These are phyloP conservation scores for Apis dorsata DNA, from an alignment of 1,140 invertebrate species.

Conservation along the genomic window DNA sequence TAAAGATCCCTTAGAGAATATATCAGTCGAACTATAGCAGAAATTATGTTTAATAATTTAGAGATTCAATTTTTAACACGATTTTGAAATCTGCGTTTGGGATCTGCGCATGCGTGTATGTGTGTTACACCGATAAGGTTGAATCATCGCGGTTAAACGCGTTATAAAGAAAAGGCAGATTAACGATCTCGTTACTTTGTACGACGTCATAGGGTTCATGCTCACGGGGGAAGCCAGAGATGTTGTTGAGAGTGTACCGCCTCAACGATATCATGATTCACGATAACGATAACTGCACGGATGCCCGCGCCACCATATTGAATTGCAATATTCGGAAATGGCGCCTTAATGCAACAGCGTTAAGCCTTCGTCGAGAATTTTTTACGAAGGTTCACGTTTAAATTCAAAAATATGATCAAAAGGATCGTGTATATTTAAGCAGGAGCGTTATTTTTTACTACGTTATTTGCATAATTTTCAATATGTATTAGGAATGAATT, in stretches of 20 bases:
- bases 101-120: too few species aligned
- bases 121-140: slow-evolving; percentile 44
- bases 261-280: slow-evolving; percentile 58
- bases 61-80: not conserved
- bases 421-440: not conserved
- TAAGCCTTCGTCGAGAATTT: not conserved
- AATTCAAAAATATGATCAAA: not conserved
- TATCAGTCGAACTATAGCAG: too few species aligned
- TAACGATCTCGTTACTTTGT: slow-evolving; percentile 61
- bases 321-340: slow-evolving; percentile 62
- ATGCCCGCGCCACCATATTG: slow-evolving; percentile 52
- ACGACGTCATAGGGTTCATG: slow-evolving; percentile 53
- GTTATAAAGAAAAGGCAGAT: slow-evolving; percentile 56
- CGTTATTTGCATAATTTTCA: not conserved
- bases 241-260: slow-evolving; percentile 41
- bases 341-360: slow-evolving; percentile 27
- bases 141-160: slow-evolving; percentile 20
- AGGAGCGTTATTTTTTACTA: too few species aligned
- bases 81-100: slow-evolving; percentile 1
- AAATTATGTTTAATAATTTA: too few species aligned
- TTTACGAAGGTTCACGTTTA: not conserved
- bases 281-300: slow-evolving; percentile 61
- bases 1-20: too few species aligned
- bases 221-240: slow-evolving; percentile 36
- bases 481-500: not conserved